Evolutionary conservation across 2,797 vertebrate species (phyloP), one percentile per base, ranked within the genome.

Genomic region (Phyllotis vaccarum): DNA sequence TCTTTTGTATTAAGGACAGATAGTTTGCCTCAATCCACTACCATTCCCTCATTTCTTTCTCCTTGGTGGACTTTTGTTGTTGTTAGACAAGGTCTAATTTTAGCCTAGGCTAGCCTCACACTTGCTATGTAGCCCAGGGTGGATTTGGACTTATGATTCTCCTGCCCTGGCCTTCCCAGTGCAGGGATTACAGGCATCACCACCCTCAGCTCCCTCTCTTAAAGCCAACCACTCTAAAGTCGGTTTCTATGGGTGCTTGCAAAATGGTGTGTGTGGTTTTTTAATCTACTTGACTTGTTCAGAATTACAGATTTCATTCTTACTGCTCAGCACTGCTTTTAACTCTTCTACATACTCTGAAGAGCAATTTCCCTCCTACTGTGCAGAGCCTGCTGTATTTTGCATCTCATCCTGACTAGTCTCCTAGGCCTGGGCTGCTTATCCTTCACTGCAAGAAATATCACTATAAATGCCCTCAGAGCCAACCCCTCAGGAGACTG

Each of bases 241-340:
- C n/a, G 75, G 70, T 88, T 94, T 76, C 52, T 54, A 52, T 52
- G 70, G 52, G n/a, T 17, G 66, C 88, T 91, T 92, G 40, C 49
- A 54, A 62, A 85, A 66, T 1, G 46, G 40, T 24, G 29, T 62
- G 46, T 2, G 1, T 3, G 80, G 34, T 37, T 76, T 76, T 92
- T 94, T 90, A 72, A 82, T 74, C 43, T 43, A 58, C 37, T 80
- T 19, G 76, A 40, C 58, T 75, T 83, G 19, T 62, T 91, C 85
- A 27, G 92, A 76, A 62, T 74, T 37, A 37, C 6, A 62, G 46
- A 17, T 37, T 46, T 21, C 87, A 34, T 93, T 64, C 52, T 83
- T 92, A n/a, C 64, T 76, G 52, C 79, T 88, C 74, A 40, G 75
- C 62, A 0, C 16, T 14, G 43, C 88, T 87, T 74, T 79, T 10